Conservation (phyloP, 2,797 vertebrate species). For the Artibeus lituratus region DNA sequence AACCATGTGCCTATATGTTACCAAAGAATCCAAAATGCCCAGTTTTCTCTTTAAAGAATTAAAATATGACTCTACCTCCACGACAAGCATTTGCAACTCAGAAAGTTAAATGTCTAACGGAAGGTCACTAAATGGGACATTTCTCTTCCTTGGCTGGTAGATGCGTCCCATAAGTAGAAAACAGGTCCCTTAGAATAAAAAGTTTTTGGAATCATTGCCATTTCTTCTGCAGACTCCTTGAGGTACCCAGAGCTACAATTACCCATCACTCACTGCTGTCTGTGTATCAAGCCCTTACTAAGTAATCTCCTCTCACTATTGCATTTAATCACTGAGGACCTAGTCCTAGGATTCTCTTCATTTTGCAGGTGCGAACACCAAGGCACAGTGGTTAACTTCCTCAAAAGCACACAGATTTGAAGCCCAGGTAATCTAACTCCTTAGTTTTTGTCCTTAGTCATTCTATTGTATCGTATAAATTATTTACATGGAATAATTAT, state of each 20-base stretch:
- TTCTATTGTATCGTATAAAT: background rate
- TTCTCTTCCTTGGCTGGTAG: background rate
- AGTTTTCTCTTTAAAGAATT: background rate
- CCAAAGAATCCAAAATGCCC: background rate
- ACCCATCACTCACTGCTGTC: background rate
- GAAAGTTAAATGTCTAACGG: background rate
- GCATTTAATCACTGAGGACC: background rate
- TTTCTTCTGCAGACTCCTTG: background rate
- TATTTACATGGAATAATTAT: background rate
- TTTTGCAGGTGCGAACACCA: background rate
- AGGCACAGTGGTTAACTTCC: background rate
- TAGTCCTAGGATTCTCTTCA: background rate
- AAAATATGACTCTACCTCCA: background rate
- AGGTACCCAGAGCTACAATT: background rate
- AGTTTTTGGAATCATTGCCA: background rate
- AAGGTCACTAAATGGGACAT: background rate
- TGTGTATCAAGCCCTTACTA: background rate
- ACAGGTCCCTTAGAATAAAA: background rate
- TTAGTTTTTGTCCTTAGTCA: background rate
- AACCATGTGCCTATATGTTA: background rate
- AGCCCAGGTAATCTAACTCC: background rate
- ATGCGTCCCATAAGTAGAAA: background rate
- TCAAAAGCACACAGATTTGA: slow-evolving; percentile 14
- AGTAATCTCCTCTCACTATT: background rate
- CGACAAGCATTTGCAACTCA: background rate